phyloP scores from a whole-genome alignment of 2,888 invertebrate species.

The Diloba caeruleocephala region DNA sequence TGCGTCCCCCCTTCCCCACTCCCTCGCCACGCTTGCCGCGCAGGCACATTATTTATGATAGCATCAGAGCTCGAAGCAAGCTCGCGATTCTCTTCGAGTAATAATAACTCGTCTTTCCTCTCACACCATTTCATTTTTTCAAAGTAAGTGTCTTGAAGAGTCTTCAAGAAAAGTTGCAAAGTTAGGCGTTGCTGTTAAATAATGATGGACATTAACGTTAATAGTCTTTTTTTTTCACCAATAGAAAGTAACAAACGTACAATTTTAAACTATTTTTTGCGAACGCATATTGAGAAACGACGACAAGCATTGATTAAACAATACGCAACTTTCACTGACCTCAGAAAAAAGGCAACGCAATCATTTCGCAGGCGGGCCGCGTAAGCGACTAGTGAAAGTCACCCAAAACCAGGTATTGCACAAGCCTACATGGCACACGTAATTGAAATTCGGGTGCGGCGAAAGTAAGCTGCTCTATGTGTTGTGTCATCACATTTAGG shows the following conservation, averaged over 20 bases:
- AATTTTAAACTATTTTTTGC: conserved; percentile 42
- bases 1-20: conserved; percentile 70
- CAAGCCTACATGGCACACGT: conserved; percentile 81
- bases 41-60: conserved; percentile 88
- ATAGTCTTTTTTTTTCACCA: conserved; percentile 8
- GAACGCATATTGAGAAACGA: conserved; percentile 30
- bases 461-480: conserved; percentile 80
- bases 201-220: conserved; percentile 5
- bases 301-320: conserved; percentile 61
- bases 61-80: conserved; percentile 85
- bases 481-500: conserved; percentile 65
- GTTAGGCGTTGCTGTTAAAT: conserved; percentile 20
- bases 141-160: conserved; percentile 66
- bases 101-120: conserved; percentile 89
- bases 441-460: conserved; percentile 85
- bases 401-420: conserved; percentile 87
- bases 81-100: conserved; percentile 86
- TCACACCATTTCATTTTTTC: conserved; percentile 83
- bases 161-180: conserved; percentile 41
- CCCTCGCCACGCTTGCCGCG: conserved; percentile 76
- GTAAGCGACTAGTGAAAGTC: conserved; percentile 87
- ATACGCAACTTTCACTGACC: conserved; percentile 85
- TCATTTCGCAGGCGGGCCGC: conserved; percentile 84
- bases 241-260: conserved; percentile 14
- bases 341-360: conserved; percentile 81